Evolutionary conservation across 1,140 invertebrate genomes (phyloP).

Genomic region (Philopotamus ludificatus): DNA sequence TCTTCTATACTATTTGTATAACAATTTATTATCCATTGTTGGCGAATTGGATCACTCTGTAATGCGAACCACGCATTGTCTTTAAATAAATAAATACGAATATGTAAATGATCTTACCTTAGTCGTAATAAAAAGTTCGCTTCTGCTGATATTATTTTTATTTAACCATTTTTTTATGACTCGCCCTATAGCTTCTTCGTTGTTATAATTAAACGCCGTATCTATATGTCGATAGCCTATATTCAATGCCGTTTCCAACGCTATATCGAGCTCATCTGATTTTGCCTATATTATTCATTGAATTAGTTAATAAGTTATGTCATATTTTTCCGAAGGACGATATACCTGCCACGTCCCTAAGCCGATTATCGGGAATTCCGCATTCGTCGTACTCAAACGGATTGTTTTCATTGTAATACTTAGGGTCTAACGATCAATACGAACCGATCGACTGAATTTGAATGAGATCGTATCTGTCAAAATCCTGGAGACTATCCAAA

Average conservation of each 20-base stretch:
- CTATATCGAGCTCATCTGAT: slow-evolving; percentile 67
- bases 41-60: no score
- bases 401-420: slow-evolving; percentile 31
- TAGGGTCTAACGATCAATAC: background rate
- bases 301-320: background rate
- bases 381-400: slow-evolving; percentile 25
- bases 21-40: no score
- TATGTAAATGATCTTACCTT: slow-evolving; percentile 58
- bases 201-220: slow-evolving; percentile 78
- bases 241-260: slow-evolving; percentile 63
- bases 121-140: slow-evolving; percentile 80
- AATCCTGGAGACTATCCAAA: no score
- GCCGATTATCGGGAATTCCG: slow-evolving; percentile 32
- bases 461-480: no score
- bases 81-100: no score
- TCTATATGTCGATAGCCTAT: slow-evolving; percentile 77
- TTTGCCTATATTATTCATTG: slow-evolving; percentile 57
- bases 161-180: slow-evolving; percentile 72
- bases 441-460: background rate
- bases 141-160: slow-evolving; percentile 66
- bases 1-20: no score
- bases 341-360: slow-evolving; percentile 41
- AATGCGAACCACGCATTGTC: no score
- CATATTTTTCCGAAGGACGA: background rate
- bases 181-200: slow-evolving; percentile 76